Conservation (phyloP, 1,140 invertebrate genomes). For the Neotoxoptera formosana region DNA sequence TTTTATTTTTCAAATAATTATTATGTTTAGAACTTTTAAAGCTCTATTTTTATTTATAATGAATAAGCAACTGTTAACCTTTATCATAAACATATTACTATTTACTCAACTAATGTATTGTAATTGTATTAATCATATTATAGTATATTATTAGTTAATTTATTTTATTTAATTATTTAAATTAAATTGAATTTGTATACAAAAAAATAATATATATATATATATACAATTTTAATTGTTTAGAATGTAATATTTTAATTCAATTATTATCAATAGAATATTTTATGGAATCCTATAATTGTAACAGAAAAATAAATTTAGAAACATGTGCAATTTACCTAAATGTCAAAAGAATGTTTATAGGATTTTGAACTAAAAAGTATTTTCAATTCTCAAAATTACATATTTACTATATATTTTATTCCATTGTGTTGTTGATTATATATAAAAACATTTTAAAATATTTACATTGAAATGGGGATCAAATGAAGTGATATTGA, state of each 20-base stretch:
- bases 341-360: not conserved
- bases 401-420: not conserved
- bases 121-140: not conserved
- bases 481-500: constrained; percentile 9
- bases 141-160: constrained; percentile 9
- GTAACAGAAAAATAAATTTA: not conserved
- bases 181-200: not conserved
- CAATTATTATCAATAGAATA: not conserved
- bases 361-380: not conserved
- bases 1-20: constrained; percentile 20
- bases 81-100: constrained; percentile 6
- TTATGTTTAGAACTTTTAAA: not conserved
- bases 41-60: constrained; percentile 16
- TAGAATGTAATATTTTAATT: not conserved
- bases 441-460: not conserved
- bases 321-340: not conserved
- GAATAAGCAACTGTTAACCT: not conserved
- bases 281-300: not conserved
- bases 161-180: not conserved
- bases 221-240: not conserved
- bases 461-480: not conserved
- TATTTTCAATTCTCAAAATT: not conserved
- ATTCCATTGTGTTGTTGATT: not conserved
- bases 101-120: not conserved
- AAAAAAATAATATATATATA: not conserved